Evolutionary conservation across 2,113 vertebrate genomes (phyloP), one percentile per base, ranked within the genome.

Genomic region (Campylomormyrus tamandua): DNA sequence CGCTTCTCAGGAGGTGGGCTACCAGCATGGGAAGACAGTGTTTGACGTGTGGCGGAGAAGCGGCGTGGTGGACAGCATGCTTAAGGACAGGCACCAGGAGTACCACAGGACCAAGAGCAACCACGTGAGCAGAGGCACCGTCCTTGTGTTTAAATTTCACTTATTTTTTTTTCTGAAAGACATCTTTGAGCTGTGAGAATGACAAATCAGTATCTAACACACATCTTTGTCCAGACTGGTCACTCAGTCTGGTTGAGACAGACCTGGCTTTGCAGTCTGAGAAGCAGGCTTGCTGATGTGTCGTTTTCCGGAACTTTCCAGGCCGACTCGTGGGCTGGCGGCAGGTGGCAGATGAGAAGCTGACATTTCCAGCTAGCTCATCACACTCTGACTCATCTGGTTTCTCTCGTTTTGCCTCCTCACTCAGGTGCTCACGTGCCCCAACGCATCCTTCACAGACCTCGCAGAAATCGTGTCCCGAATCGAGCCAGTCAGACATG

Each of bases 391-490:
- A 56, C 85, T 35, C 49, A 53, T 17, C 50, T 24, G 5, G 13
- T 56, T 4, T 9, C 3, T 92, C 24, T 53, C 39, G 66, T 35
- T 66, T 21, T 89, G 52, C 89, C 92, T 19, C 74, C 13, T 80
- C 5, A 11, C 13, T 17, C 96, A 99, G 97, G 95, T 96, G 5
- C 93, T 97, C 92, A 97, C 97, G 19, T 98, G 96, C 93, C 97
- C 98, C n/a, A 99, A 94, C 0, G 96, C 98, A 48, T 98, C 97
- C 48, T 99, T 99, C 93, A 99, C 97, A 0, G 98, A 99, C 94
- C 96, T 99, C 89, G 98, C 98, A 0, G 98, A 98, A 94, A 99
- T 99, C 0, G 98, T 99, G 91, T 98, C 98, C 0, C 94, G 98
- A 80, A 99, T 99, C 0, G 98, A 99, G 92, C 97, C 97, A 0